Base-by-base conservation (phyloP, 92 coral and sea anemone species). In the Umimayanthus chanpuru region DNA sequence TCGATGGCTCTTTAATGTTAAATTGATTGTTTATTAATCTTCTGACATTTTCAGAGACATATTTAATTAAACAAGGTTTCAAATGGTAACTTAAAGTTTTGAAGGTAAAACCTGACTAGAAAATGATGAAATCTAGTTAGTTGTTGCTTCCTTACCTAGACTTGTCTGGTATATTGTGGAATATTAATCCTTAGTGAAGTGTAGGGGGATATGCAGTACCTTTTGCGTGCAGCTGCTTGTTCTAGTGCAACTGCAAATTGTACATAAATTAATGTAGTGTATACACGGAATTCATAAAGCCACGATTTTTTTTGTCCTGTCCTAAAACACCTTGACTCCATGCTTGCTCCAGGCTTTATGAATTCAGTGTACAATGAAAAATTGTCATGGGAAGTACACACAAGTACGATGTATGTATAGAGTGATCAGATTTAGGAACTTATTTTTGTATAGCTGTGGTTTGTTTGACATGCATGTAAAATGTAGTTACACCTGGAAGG, bases 371-470 rank as follows among this genome's bases (percentile, higher is more conserved):
- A n/a, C n/a, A n/a, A n/a, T 11, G 20, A 1, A 15, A 12, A 40
- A 16, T 58, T 80, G 72, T 80, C 36, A 56, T 53, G 72, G 64
- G 47, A 53, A 80, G 68, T 61, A 32, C 36, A 32, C n/a, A n/a
- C n/a, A 53, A 80, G 68, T 61, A 32, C 36, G 2, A 80, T 32
- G 25, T 50, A 44, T 79, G 71, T 26, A 80, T 53, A 55, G 10
- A 72, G 21, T 29, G 21, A 3, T 61, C 4, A 18, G 9, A 20
- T 61, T 47, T 47, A 61, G 5, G 71, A 56, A 53, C 84, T 82
- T 82, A 82, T 82, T 82, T 82, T 82, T 82, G 86, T 82, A 82
- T 82, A 76, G 14, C 50, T 82, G 43, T 64, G 77, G 47, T 67
- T 82, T 66, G 30, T 82, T 82, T 68, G 40, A 40, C 29, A 41